A percentile compares a stretch with the other conserved stretches of the same genome.
These are phyloP conservation scores for Trypoxylon attenuatum DNA, from an alignment of 2,888 invertebrate species.

Conservation along the genomic window DNA sequence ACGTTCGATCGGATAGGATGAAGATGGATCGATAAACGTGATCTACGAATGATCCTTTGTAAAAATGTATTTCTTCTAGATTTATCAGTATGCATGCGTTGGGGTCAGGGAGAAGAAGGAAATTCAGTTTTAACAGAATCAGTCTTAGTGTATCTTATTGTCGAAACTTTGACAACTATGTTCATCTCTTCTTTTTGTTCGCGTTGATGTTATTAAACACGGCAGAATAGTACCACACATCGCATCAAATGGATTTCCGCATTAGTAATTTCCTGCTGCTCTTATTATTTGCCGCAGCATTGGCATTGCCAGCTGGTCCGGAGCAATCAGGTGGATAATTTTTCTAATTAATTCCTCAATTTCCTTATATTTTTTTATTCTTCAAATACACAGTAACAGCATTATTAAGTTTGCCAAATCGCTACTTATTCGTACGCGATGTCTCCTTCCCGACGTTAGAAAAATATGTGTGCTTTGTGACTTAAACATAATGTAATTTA, in stretches of 20 bases:
- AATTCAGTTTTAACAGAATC: not conserved
- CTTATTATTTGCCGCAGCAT: slow-evolving; percentile 12
- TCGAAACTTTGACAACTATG: not conserved
- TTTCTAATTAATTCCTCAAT: too few species aligned
- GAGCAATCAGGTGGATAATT: slow-evolving; percentile 31
- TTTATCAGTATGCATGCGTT: not conserved
- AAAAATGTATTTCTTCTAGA: not conserved
- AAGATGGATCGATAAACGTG: not conserved
- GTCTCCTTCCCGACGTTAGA: too few species aligned
- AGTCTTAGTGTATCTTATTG: not conserved
- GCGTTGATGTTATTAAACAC: not conserved
- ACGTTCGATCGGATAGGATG: not conserved
- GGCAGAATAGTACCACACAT: not conserved
- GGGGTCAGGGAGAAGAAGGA: not conserved
- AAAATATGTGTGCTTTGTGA: too few species aligned
- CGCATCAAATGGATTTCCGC: slow-evolving; percentile 25
- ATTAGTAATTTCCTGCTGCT: slow-evolving; percentile 7
- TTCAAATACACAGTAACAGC: too few species aligned
- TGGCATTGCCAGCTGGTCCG: not conserved
- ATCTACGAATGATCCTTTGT: not conserved
- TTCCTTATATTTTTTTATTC: too few species aligned
- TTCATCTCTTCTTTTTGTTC: slow-evolving; percentile 4
- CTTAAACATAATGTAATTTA: not conserved
- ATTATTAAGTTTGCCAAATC: too few species aligned
- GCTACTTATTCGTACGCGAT: too few species aligned